Conservation (phyloP, 2,113 vertebrate species). For the Heliornis fulica region DNA sequence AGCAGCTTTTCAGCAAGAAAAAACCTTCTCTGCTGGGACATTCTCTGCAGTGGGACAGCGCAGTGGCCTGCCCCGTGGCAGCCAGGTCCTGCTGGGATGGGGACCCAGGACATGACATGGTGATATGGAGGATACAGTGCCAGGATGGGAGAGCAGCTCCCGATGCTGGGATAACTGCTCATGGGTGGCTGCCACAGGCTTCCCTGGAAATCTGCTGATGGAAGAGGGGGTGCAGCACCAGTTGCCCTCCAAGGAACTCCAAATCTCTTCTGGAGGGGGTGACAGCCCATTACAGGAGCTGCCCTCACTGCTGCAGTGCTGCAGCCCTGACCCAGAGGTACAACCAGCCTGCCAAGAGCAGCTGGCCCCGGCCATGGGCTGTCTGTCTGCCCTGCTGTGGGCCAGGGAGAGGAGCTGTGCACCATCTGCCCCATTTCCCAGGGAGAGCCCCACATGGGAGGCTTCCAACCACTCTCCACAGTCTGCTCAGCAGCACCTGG, state of each 20-base stretch:
- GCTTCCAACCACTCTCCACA: neutral
- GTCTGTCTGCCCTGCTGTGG: neutral
- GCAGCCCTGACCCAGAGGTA: slow-evolving; percentile 31
- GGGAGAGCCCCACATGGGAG: neutral
- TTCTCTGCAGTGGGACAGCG: neutral
- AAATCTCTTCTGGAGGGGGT: neutral
- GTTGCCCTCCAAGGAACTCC: neutral
- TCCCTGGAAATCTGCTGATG: neutral
- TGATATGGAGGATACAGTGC: neutral
- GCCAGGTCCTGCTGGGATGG: neutral
- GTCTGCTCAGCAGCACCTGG: neutral
- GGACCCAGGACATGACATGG: neutral
- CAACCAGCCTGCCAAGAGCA: neutral
- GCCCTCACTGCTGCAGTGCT: neutral
- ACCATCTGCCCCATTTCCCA: fast-evolving
- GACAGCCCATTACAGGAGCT: neutral
- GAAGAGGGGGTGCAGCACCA: neutral
- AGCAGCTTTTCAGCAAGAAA: slow-evolving; percentile 61
- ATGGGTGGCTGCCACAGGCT: neutral
- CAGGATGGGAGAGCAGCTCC: neutral
- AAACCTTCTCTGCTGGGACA: slow-evolving; percentile 33
- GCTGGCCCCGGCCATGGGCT: neutral
- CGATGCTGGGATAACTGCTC: neutral
- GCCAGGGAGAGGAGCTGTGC: neutral
- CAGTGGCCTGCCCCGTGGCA: fast-evolving